Percentiles rank a stretch among this genome's conserved stretches.
Evolutionary conservation across 1,140 invertebrate species (phyloP).

Genomic region (Neodiprion lecontei): DNA sequence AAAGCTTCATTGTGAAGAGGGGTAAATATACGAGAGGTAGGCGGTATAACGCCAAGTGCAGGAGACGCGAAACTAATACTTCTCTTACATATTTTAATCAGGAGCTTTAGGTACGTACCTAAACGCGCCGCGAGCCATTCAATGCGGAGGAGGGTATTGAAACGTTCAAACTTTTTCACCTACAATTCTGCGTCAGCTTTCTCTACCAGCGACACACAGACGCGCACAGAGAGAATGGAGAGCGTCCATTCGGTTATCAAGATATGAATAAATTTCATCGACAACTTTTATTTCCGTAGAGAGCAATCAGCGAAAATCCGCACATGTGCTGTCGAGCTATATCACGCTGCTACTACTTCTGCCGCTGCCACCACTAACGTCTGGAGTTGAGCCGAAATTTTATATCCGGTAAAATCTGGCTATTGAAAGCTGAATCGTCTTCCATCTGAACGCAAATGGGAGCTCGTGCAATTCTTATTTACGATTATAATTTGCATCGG

Average conservation of each 20-base stretch:
- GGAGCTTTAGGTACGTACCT: neutral
- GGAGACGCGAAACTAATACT: neutral
- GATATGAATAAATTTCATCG: neutral
- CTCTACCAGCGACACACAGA: neutral
- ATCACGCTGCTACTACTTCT: too few relatives aligned
- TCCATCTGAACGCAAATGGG: too few relatives aligned
- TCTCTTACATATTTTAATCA: slow-evolving; percentile 4
- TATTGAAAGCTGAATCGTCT: too few relatives aligned
- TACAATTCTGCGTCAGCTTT: neutral
- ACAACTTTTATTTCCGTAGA: too few relatives aligned
- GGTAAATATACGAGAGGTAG: neutral
- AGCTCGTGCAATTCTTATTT: too few relatives aligned
- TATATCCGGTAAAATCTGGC: too few relatives aligned
- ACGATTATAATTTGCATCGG: too few relatives aligned
- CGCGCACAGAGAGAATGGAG: too few relatives aligned
- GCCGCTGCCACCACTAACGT: too few relatives aligned
- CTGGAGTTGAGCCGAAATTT: too few relatives aligned
- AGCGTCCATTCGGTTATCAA: neutral
- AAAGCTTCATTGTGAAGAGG: neutral
- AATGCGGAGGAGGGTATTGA: neutral
- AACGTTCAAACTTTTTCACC: neutral
- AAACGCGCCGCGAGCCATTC: neutral
- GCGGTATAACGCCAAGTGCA: neutral
- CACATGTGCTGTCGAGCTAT: too few relatives aligned
- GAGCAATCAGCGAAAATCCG: too few relatives aligned